Base-by-base conservation (phyloP, 2,888 invertebrate species). In the Ectemnius lituratus region DNA sequence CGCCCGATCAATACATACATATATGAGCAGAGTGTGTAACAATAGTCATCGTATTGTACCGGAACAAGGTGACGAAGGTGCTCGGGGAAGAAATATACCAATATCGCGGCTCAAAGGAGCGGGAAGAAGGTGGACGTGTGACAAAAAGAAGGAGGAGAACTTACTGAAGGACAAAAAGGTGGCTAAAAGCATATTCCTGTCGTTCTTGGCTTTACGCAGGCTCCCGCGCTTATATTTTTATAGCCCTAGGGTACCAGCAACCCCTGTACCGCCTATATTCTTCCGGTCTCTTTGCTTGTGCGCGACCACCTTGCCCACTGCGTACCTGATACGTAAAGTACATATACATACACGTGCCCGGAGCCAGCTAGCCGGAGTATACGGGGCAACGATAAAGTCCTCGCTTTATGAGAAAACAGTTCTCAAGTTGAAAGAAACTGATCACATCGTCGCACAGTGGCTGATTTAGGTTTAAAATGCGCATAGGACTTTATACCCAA, bases 151-250 rank as follows among this genome's bases (percentile, higher is more conserved):
- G 67, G 65, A 70, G 68, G 67, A 70, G 67, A 74, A 73, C 73
- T 73, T 75, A 67, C 78, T 76, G 70, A 69, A 74, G 75, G 77
- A 75, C 79, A 77, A 76, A 79, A 83, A 83, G 80, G 80, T 75
- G 75, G 81, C 83, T 88, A 82, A 87, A 84, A 87, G 87, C 88
- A 88, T 87, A 87, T 85, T 84, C 84, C 85, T 86, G 87, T 88
- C 84, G 83, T 84, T 83, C 81, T 87, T 85, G 81, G 85, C 82
- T 85, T 87, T 85, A 83, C 76, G 80, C 68, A 70, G 75, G 68
- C 77, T 28, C 73, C 8, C 58, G 59, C 74, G 79, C 72, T 75
- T 79, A 82, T 84, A 88, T 87, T 88, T 87, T 87, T 88, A 87
- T 83, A 80, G 76, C 82, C 78, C 62, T 37, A 62, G 75, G 81